phyloP scores from a whole-genome alignment of 1,140 invertebrate species.

The Oryzaephilus surinamensis region DNA sequence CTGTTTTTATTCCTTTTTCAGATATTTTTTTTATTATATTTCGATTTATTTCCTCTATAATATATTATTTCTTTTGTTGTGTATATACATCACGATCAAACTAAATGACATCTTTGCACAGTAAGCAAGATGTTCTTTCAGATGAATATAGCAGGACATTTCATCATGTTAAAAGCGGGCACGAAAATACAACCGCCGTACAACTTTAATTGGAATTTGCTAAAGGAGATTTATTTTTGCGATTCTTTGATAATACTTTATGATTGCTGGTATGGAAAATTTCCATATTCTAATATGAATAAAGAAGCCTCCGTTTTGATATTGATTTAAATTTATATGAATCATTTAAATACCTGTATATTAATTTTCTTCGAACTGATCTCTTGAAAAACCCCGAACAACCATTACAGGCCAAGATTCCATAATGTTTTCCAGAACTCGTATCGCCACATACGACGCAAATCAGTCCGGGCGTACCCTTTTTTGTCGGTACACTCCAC shows the following conservation, averaged over 20 bases:
- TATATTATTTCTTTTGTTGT: conserved; percentile 9
- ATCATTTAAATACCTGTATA: no score
- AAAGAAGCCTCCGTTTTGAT: no score
- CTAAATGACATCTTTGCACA: conserved; percentile 8
- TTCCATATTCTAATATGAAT: no score
- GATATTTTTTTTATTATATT: no score
- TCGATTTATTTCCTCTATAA: conserved; percentile 8
- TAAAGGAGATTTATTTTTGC: conserved; percentile 25
- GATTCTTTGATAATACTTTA: conserved; percentile 29
- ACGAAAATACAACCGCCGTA: no score
- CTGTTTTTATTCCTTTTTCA: no score
- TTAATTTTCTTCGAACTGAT: conserved; percentile 90
- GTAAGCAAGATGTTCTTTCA: conserved; percentile 1
- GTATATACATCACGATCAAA: conserved; percentile 6
- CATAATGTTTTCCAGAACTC: conserved; percentile 95
- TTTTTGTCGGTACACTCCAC: conserved; percentile 31
- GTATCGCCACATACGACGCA: conserved; percentile 96
- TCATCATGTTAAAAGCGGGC: no score
- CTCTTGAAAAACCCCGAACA: conserved; percentile 99
- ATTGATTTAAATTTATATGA: no score
- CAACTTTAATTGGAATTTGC: conserved; percentile 30
- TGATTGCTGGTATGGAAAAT: conserved; percentile 28
- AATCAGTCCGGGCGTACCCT: conserved; percentile 51
- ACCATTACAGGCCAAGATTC: conserved; percentile 97
- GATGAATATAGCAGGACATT: conserved; percentile 9